Percentiles rank a stretch among this genome's conserved stretches.
These are phyloP conservation scores for Paedocypris micromegethes DNA, from an alignment of 2,797 vertebrate genomes.

Conservation along the genomic window DNA sequence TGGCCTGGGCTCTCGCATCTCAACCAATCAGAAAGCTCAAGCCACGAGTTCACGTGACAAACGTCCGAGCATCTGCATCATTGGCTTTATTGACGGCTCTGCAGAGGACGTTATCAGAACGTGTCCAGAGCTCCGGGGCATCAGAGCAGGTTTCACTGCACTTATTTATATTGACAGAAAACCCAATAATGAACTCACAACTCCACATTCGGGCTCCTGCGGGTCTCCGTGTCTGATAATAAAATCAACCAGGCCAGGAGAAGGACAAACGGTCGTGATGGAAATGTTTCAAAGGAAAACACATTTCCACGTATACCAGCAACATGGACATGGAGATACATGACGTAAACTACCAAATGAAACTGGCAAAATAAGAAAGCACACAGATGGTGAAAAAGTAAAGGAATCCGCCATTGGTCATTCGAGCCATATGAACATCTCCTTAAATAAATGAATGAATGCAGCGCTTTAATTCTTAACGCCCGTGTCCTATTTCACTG, in stretches of 20 bases:
- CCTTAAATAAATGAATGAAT: conserved; percentile 38
- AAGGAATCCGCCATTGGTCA: too few species aligned
- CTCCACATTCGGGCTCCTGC: conserved; percentile 12
- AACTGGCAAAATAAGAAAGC: background rate
- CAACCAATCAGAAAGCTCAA: background rate
- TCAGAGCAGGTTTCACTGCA: conserved; percentile 24
- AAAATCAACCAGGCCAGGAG: too few species aligned
- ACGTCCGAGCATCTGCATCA: conserved; percentile 41
- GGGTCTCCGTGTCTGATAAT: background rate
- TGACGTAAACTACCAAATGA: too few species aligned
- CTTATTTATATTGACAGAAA: conserved; percentile 35
- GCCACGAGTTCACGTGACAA: conserved; percentile 7
- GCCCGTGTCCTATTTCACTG: conserved; percentile 16
- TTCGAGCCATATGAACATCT: conserved; percentile 20
- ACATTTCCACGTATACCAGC: too few species aligned
- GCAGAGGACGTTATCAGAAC: conserved; percentile 27
- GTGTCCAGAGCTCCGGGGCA: conserved; percentile 38
- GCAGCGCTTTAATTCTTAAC: conserved; percentile 42
- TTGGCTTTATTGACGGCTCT: conserved; percentile 37
- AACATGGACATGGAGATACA: too few species aligned
- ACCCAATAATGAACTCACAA: conserved; percentile 38
- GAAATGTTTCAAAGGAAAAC: too few species aligned
- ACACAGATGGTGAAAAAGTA: background rate
- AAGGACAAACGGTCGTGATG: too few species aligned
- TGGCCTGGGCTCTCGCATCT: conserved; percentile 30